phyloP scores from a whole-genome alignment of 2,113 vertebrate genomes.

The Dermatemys mawii region DNA sequence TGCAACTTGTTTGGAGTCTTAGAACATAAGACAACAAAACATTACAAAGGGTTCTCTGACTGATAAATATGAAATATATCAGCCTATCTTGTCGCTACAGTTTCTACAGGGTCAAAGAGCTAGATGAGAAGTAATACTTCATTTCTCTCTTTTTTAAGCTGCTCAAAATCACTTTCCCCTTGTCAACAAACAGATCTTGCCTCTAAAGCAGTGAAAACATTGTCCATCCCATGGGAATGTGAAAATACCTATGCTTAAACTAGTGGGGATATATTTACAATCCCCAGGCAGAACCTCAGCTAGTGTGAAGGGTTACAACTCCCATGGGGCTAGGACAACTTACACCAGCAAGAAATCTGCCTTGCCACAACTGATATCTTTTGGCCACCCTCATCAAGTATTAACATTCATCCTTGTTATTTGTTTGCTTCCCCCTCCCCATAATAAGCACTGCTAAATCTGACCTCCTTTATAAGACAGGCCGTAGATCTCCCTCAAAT shows the following conservation, averaged over 20 bases:
- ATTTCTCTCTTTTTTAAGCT: not conserved
- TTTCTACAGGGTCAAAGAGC: not conserved
- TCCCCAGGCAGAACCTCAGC: not conserved
- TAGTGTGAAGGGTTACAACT: not conserved
- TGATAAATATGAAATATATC: slow-evolving; percentile 39
- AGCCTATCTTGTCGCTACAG: slow-evolving; percentile 9
- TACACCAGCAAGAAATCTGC: not conserved
- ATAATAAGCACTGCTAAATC: not conserved
- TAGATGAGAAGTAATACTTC: not conserved
- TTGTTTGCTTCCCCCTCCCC: slow-evolving; percentile 30
- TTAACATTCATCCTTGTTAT: slow-evolving; percentile 3
- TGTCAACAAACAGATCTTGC: not conserved
- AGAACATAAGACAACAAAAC: slow-evolving; percentile 57
- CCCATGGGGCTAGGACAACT: not conserved
- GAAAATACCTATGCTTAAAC: accelerated
- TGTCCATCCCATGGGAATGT: not conserved
- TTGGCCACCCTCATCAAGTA: not conserved
- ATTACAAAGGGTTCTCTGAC: slow-evolving; percentile 47
- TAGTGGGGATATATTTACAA: not conserved
- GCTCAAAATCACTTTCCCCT: not conserved
- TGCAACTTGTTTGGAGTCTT: slow-evolving; percentile 62
- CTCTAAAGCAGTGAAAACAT: not conserved
- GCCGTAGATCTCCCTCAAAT: not conserved
- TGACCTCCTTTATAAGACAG: not conserved
- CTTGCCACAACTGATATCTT: not conserved